Conservation (phyloP, 2,113 vertebrate species). For the Atractosteus spatula region DNA sequence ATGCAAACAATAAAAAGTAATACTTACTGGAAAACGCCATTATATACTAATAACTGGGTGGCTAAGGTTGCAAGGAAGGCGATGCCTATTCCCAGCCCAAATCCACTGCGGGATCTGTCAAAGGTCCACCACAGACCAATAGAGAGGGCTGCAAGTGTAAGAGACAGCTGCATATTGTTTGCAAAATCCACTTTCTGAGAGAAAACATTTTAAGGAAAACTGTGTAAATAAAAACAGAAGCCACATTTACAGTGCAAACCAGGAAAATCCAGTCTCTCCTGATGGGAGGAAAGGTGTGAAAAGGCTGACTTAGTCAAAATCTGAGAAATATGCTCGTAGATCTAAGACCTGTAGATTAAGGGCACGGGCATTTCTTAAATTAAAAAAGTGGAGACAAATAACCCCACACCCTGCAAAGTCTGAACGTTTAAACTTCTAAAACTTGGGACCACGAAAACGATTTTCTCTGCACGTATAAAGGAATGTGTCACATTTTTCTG, state of each 20-base stretch:
- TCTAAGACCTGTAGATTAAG: no score
- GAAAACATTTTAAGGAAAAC: constrained; percentile 65
- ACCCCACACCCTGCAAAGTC: constrained; percentile 4
- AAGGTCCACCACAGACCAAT: constrained; percentile 97
- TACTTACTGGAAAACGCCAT: constrained; percentile 93
- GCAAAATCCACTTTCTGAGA: constrained; percentile 94
- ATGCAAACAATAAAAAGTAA: background rate
- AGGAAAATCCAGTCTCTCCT: no score
- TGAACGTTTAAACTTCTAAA: no score
- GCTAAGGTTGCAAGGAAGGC: constrained; percentile 83
- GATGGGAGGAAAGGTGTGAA: no score
- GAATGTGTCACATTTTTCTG: no score
- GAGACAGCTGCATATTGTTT: constrained; percentile 91
- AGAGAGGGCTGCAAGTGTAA: constrained; percentile 91
- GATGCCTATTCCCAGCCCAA: constrained; percentile 86
- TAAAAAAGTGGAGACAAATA: background rate
- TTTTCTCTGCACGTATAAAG: background rate
- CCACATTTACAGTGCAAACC: background rate
- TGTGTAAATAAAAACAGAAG: no score
- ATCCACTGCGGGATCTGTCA: constrained; percentile 88
- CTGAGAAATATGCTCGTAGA: no score
- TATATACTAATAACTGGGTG: constrained; percentile 90
- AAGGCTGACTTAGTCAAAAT: no score
- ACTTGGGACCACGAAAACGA: background rate
- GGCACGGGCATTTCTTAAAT: no score